A percentile compares a stretch with the other conserved stretches of the same genome.
phyloP scores from a whole-genome alignment of 2,888 invertebrate species.

The Caenorhabditis sp. region DNA sequence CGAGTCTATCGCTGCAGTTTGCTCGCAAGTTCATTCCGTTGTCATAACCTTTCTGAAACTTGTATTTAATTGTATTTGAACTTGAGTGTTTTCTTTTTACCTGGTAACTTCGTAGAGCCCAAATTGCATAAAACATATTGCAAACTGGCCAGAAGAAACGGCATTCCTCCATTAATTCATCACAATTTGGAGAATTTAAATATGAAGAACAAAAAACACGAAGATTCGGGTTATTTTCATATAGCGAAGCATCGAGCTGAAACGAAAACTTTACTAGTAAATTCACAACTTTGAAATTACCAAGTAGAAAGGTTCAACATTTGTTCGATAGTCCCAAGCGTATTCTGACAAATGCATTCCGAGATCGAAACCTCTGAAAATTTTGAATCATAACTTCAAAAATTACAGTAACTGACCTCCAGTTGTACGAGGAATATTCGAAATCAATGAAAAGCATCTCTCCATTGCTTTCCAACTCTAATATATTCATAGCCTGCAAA shows the following conservation, averaged over 20 bases:
- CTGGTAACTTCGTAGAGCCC: slow-evolving; percentile 15
- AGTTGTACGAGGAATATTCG: slow-evolving; percentile 29
- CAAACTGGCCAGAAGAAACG: slow-evolving; percentile 24
- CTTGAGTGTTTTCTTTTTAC: not conserved
- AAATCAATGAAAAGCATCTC: slow-evolving; percentile 29
- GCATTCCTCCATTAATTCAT: slow-evolving; percentile 4
- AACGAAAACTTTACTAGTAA: not conserved
- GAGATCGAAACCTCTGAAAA: slow-evolving; percentile 21
- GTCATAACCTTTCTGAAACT: slow-evolving; percentile 6
- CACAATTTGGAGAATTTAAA: not conserved
- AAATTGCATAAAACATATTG: slow-evolving; percentile 26
- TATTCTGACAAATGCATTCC: slow-evolving; percentile 16
- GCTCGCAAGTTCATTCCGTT: slow-evolving; percentile 23
- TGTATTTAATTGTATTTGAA: not conserved
- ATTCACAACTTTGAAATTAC: not conserved
- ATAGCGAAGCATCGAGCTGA: not conserved
- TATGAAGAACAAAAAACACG: not conserved
- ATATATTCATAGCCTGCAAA: slow-evolving; percentile 24
- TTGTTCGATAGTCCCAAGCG: slow-evolving; percentile 19
- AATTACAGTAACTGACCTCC: slow-evolving; percentile 14
- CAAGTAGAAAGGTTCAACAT: not conserved
- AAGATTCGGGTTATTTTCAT: not conserved
- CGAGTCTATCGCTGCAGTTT: slow-evolving; percentile 22
- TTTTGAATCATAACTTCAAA: too few species aligned
- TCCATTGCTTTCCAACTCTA: slow-evolving; percentile 11